Base-by-base conservation (phyloP, 2,888 invertebrate species). In the Phengaris alcon region DNA sequence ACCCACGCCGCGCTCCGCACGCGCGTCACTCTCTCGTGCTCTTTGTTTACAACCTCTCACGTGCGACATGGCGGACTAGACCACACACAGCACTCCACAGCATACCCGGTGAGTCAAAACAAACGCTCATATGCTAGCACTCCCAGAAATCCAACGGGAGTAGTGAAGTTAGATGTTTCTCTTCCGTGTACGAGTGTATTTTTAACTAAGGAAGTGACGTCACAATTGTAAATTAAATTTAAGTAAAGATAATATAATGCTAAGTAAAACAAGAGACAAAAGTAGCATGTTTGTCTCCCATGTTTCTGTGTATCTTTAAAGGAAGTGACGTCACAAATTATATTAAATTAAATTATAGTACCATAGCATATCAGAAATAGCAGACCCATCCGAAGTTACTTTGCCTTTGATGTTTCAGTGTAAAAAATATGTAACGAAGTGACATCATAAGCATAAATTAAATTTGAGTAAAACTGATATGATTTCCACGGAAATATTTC, bases 1-100 rank as follows among this genome's bases (percentile, higher is more conserved):
- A 82, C 79, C 78, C 84, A 84, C 84, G 83, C 84, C 87, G 88
- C 89, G 88, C 82, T 84, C 85, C 77, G 82, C 78, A 77, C 88
- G 88, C 88, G 87, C 88, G 87, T 80, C 78, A 79, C 81, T 76
- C 81, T 78, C 79, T 76, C 78, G 79, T 80, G 81, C 78, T 77
- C 78, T 84, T 85, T 86, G 86, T 86, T 86, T 86, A 86, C 86
- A 81, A 82, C 80, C 82, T 81, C 35, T 84, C 85, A 85, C 85
- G 85, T 85, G 85, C 78, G 59, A 59, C 59, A 59, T 59, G 59
- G 59, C 59, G 59, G 59, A 59, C 10, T 59, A 59, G 59, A 22
- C 59, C 59, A 4, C 59, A 48, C 48, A 48, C 48, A 48, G 48
- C 48, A 6, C 48, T 48, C 48, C 48, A 48, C 15, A 59, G 15